Evolutionary conservation across 2,888 invertebrate genomes (phyloP).

Genomic region (Drosophila histrio): DNA sequence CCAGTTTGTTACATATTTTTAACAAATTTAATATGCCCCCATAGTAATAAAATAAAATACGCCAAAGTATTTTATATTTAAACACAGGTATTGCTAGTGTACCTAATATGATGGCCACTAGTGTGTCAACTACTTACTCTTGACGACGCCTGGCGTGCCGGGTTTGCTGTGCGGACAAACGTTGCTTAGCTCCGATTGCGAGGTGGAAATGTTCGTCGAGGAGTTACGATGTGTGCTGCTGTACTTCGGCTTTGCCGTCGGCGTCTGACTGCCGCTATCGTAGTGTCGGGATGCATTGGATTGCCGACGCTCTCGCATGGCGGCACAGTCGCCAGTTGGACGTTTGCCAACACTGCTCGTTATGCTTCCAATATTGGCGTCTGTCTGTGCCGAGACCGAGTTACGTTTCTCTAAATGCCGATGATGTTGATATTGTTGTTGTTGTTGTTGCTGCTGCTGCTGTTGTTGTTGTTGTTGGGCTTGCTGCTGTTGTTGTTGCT

Average conservation of each 20-base stretch:
- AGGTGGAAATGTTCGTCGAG: slow-evolving; percentile 82
- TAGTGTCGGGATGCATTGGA: slow-evolving; percentile 79
- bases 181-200: slow-evolving; percentile 83
- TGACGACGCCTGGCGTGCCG: slow-evolving; percentile 78
- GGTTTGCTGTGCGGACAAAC: slow-evolving; percentile 82
- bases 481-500: slow-evolving; percentile 56
- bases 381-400: slow-evolving; percentile 84
- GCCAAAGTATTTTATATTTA: too few species aligned
- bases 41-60: too few species aligned
- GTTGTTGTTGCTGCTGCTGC: slow-evolving; percentile 65
- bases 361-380: slow-evolving; percentile 76
- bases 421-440: slow-evolving; percentile 74
- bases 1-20: too few species aligned
- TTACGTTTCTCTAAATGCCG: slow-evolving; percentile 82
- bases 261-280: slow-evolving; percentile 82
- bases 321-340: slow-evolving; percentile 74
- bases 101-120: too few species aligned
- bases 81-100: too few species aligned
- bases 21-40: too few species aligned
- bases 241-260: slow-evolving; percentile 79
- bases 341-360: slow-evolving; percentile 75
- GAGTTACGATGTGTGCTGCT: slow-evolving; percentile 82
- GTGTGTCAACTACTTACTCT: slow-evolving; percentile 71
- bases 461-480: slow-evolving; percentile 62
- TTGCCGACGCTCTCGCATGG: slow-evolving; percentile 77